Percentiles rank a stretch among this genome's conserved stretches.
phyloP scores from a whole-genome alignment of 2,888 invertebrate genomes.

The Brachypalpus laphriformis region DNA sequence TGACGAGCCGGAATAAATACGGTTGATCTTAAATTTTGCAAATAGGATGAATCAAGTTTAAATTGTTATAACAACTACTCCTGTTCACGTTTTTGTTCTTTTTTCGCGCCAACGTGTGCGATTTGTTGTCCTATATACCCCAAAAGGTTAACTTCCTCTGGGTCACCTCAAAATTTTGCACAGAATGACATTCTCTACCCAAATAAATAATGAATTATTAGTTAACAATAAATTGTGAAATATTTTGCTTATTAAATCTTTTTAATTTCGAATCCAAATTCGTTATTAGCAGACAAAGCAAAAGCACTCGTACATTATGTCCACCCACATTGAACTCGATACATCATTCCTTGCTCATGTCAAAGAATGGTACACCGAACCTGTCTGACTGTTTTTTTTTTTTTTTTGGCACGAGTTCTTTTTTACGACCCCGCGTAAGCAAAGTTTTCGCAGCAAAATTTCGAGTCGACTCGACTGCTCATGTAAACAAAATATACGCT shows the following conservation, averaged over 20 bases:
- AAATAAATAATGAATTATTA: not conserved
- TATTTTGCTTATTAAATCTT: not conserved
- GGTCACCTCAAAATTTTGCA: too few species aligned
- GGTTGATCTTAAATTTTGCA: too few species aligned
- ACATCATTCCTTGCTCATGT: not conserved
- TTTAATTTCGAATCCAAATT: constrained; percentile 3
- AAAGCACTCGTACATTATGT: not conserved
- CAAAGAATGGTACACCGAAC: constrained; percentile 30
- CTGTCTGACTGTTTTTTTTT: not conserved
- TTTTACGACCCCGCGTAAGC: constrained; percentile 4
- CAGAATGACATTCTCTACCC: too few species aligned
- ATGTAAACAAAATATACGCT: constrained; percentile 37
- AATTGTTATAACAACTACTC: too few species aligned
- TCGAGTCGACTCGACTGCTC: not conserved
- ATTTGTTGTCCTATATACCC: too few species aligned
- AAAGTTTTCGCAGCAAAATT: constrained; percentile 17
- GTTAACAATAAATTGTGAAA: not conserved
- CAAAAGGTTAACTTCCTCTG: too few species aligned
- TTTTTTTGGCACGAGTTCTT: constrained; percentile 40
- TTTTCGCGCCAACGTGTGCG: too few species aligned
- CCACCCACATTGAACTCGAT: constrained; percentile 24
- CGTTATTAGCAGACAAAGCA: not conserved
- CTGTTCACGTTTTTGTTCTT: too few species aligned
- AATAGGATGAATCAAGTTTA: too few species aligned
- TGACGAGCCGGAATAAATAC: too few species aligned